These are phyloP conservation scores for Hipparchia sbordonii DNA, from an alignment of 2,888 invertebrate species.

Conservation along the genomic window DNA sequence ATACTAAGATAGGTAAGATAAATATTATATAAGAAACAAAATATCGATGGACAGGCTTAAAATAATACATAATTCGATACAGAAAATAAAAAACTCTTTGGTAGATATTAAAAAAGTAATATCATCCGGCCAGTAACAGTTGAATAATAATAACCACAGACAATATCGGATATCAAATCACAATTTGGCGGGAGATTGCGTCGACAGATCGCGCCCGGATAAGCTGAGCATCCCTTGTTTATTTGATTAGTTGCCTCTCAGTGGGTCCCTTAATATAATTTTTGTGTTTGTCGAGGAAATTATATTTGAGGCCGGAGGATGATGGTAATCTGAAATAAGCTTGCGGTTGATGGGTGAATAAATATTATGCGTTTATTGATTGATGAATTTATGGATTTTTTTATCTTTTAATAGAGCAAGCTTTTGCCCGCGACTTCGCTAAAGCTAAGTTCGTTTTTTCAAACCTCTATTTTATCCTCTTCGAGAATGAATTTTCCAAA, in stretches of 20 bases:
- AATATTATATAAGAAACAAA: too few relatives aligned
- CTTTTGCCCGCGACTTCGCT: too few relatives aligned
- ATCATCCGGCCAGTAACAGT: slow-evolving; percentile 49
- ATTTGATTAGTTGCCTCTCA: slow-evolving; percentile 61
- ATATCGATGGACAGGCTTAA: too few relatives aligned
- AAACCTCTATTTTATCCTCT: too few relatives aligned
- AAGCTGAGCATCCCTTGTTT: slow-evolving; percentile 61
- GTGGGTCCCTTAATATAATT: slow-evolving; percentile 59
- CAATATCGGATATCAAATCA: slow-evolving; percentile 72
- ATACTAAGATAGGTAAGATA: too few relatives aligned
- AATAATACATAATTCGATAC: neutral
- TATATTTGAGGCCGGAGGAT: slow-evolving; percentile 47
- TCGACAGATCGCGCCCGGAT: slow-evolving; percentile 60
- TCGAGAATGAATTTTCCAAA: too few relatives aligned
- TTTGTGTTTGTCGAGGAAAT: slow-evolving; percentile 52
- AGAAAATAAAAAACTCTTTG: slow-evolving; percentile 25
- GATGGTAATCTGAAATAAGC: slow-evolving; percentile 32
- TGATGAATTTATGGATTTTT: neutral
- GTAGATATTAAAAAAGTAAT: slow-evolving; percentile 48
- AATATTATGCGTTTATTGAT: slow-evolving; percentile 3
- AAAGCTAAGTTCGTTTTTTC: too few relatives aligned
- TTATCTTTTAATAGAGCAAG: too few relatives aligned
- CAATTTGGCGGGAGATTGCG: slow-evolving; percentile 70
- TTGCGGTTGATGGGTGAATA: slow-evolving; percentile 11
- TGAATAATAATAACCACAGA: slow-evolving; percentile 34